Percentiles rank a stretch among this genome's conserved stretches.
Evolutionary conservation across 2,797 vertebrate species (phyloP).

Genomic region (Sebastes minor): DNA sequence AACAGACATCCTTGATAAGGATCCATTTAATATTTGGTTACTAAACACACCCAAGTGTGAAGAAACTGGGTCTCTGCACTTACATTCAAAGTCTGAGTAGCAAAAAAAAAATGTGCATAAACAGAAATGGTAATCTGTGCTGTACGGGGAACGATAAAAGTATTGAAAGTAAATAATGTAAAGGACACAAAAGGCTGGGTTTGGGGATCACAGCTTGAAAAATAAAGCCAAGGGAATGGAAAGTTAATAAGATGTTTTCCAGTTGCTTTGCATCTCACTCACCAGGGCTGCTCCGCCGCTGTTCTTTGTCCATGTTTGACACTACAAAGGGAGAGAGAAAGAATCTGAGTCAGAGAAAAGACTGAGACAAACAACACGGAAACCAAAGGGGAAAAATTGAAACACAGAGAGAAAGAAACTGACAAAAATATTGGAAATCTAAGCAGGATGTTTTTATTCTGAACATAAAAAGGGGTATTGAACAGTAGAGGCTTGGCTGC

Average conservation of each 20-base stretch:
- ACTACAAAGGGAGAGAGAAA: slow-evolving; percentile 72
- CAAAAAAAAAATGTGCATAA: background rate
- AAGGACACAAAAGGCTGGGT: slow-evolving; percentile 25
- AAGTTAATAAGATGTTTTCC: slow-evolving; percentile 68
- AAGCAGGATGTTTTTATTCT: slow-evolving; percentile 47
- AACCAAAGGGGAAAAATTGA: slow-evolving; percentile 42
- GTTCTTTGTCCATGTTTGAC: slow-evolving; percentile 77
- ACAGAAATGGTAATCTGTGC: slow-evolving; percentile 11
- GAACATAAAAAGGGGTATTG: slow-evolving; percentile 14
- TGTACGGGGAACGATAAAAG: slow-evolving; percentile 7
- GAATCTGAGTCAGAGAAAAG: slow-evolving; percentile 40
- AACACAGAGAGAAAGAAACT: slow-evolving; percentile 44
- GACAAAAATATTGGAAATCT: slow-evolving; percentile 55
- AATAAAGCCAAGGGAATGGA: slow-evolving; percentile 34
- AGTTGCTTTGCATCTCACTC: slow-evolving; percentile 63
- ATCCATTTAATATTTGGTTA: background rate
- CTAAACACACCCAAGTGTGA: background rate
- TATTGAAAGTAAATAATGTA: slow-evolving; percentile 12
- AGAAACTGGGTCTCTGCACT: background rate
- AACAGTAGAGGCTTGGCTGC: background rate
- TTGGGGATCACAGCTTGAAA: slow-evolving; percentile 29
- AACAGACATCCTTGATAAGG: background rate
- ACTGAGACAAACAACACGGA: slow-evolving; percentile 49
- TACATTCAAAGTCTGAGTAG: background rate
- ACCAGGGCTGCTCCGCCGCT: slow-evolving; percentile 69